Percentiles rank a stretch among this genome's conserved stretches.
Evolutionary conservation across 2,113 vertebrate species (phyloP).

Genomic region (Ailuropoda melanoleuca): DNA sequence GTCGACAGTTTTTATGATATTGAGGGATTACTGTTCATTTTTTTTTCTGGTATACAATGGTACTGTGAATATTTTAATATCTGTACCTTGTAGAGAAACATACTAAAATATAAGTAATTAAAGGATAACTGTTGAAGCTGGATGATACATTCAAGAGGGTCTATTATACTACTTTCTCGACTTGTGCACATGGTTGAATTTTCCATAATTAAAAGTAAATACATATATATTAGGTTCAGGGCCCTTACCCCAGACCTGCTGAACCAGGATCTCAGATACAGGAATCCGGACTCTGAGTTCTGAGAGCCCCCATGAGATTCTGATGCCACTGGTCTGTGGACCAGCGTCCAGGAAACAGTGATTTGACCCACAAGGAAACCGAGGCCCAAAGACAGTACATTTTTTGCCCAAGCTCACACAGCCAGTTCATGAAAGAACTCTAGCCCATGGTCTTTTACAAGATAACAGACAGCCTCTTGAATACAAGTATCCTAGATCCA

Average conservation of each 20-base stretch:
- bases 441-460: neutral
- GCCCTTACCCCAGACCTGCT: neutral
- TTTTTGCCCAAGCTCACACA: neutral
- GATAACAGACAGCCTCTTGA: neutral
- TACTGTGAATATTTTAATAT: neutral
- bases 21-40: neutral
- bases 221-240: neutral
- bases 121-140: neutral
- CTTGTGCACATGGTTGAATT: neutral
- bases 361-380: neutral
- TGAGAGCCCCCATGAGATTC: neutral
- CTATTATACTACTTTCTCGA: neutral
- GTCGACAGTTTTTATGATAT: neutral
- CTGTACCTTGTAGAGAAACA: neutral
- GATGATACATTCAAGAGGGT: neutral
- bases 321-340: neutral
- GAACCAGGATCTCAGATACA: neutral
- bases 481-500: neutral
- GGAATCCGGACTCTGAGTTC: neutral
- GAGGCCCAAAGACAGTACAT: neutral
- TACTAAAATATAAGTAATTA: neutral
- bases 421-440: neutral
- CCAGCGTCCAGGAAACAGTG: neutral
- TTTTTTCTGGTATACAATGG: neutral
- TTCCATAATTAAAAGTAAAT: neutral